Conservation (phyloP, 2,888 invertebrate species). For the Dolomedes plantarius region DNA sequence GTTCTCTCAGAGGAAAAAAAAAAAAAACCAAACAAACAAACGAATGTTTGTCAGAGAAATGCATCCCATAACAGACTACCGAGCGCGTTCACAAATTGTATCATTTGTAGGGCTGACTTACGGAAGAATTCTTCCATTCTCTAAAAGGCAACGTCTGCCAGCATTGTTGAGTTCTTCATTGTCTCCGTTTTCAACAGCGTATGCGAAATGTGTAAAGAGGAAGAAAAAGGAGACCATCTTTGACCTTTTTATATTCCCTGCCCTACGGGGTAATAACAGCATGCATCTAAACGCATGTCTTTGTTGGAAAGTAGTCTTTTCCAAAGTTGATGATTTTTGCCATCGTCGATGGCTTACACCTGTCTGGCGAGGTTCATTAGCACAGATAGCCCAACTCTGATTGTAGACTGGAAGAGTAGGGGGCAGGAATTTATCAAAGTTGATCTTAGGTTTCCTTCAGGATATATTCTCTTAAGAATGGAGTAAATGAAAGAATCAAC, state of each 20-base stretch:
- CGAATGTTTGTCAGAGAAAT: background rate
- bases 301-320: background rate
- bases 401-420: too few relatives aligned
- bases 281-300: background rate
- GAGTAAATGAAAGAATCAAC: too few relatives aligned
- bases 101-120: slow-evolving; percentile 6
- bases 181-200: background rate
- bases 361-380: too few relatives aligned
- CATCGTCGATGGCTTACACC: too few relatives aligned
- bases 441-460: too few relatives aligned
- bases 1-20: background rate
- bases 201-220: background rate
- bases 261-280: background rate
- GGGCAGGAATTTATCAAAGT: too few relatives aligned
- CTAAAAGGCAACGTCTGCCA: background rate
- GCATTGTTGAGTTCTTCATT: background rate
- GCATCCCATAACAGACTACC: slow-evolving; percentile 1
- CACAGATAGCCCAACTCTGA: too few relatives aligned
- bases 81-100: slow-evolving; percentile 3
- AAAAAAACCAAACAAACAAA: slow-evolving; percentile 6
- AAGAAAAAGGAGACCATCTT: background rate
- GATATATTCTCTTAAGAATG: too few relatives aligned
- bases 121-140: background rate
- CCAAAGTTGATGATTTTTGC: background rate
- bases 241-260: background rate